These are phyloP conservation scores for Euglossa dilemma DNA, from an alignment of 1,140 invertebrate genomes.

Conservation along the genomic window DNA sequence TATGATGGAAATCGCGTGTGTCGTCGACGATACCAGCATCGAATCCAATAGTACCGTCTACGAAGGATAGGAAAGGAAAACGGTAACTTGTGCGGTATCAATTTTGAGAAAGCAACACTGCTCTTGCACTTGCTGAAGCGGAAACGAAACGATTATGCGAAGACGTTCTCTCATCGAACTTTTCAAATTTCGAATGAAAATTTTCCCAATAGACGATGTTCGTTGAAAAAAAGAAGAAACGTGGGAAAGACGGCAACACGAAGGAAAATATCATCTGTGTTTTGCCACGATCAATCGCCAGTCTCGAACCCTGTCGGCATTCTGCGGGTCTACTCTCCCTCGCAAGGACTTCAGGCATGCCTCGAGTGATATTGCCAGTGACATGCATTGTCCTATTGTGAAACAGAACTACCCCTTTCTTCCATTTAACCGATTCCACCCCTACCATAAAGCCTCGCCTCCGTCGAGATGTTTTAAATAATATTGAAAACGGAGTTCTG, in stretches of 20 bases:
- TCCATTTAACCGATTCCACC: slow-evolving; percentile 60
- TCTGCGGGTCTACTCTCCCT: background rate
- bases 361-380: slow-evolving; percentile 75
- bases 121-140: too few species aligned
- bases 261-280: slow-evolving; percentile 29
- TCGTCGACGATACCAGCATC: background rate
- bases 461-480: slow-evolving; percentile 76
- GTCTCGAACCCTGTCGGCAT: slow-evolving; percentile 5
- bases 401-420: slow-evolving; percentile 68
- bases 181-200: background rate
- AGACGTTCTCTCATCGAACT: too few species aligned
- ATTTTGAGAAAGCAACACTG: too few species aligned
- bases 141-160: too few species aligned
- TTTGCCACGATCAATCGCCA: slow-evolving; percentile 61
- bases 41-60: too few species aligned
- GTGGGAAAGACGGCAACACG: background rate
- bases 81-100: too few species aligned
- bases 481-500: slow-evolving; percentile 77
- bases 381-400: slow-evolving; percentile 76
- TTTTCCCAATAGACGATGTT: background rate
- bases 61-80: too few species aligned
- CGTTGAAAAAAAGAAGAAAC: too few species aligned
- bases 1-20: too few species aligned
- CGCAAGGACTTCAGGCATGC: slow-evolving; percentile 69
- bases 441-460: slow-evolving; percentile 21